These are phyloP conservation scores for Phataginus tricuspis DNA, from an alignment of 2,797 vertebrate genomes.

Conservation along the genomic window DNA sequence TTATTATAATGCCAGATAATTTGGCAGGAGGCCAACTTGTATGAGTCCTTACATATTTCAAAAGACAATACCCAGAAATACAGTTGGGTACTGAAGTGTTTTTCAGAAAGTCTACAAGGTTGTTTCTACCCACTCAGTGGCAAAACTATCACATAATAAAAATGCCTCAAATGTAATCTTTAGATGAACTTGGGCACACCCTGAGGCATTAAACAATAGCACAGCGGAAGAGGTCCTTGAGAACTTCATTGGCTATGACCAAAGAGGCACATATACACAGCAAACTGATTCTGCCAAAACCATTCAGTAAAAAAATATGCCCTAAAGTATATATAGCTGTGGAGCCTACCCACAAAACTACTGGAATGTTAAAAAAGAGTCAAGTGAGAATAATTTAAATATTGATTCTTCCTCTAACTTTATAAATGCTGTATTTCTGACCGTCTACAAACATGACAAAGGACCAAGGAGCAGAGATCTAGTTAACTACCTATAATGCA, in stretches of 20 bases:
- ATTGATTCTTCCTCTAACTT: neutral
- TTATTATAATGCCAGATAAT: slow-evolving; percentile 26
- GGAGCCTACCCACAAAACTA: neutral
- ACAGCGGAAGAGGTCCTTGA: neutral
- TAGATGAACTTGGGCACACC: neutral
- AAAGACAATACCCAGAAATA: slow-evolving; percentile 47
- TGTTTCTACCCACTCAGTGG: neutral
- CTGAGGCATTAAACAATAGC: neutral
- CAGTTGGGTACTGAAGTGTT: neutral
- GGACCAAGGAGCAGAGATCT: neutral
- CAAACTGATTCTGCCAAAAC: neutral
- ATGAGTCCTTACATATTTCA: slow-evolving; percentile 34
- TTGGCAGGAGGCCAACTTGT: slow-evolving; percentile 18
- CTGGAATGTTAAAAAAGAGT: neutral
- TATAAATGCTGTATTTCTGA: neutral
- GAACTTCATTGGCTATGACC: neutral
- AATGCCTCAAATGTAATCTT: neutral
- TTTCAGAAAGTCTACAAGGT: neutral
- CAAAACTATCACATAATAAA: slow-evolving; percentile 54
- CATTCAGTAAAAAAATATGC: neutral
- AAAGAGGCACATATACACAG: neutral
- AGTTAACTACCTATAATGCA: neutral
- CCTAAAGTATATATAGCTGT: neutral
- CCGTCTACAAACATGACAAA: slow-evolving; percentile 13
- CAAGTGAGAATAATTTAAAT: neutral